Conservation (phyloP, 2,113 vertebrate genomes). For the Climacteris rufus region DNA sequence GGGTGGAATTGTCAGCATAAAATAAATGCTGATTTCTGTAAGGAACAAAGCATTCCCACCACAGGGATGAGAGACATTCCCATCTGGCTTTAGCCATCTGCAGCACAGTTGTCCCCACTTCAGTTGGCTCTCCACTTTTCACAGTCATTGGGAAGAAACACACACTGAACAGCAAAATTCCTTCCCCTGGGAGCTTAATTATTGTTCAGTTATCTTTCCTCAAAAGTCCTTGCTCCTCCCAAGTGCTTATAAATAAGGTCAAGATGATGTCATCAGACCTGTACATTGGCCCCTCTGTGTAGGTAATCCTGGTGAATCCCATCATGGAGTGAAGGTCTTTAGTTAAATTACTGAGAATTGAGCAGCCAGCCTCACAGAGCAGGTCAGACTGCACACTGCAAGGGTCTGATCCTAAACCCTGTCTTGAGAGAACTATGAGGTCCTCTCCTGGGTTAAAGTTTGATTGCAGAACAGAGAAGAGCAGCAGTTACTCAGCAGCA, state of each 20-base stretch:
- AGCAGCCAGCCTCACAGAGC: not conserved
- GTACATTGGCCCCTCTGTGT: rapidly evolving
- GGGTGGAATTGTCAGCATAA: not conserved
- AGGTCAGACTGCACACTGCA: not conserved
- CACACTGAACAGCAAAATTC: not conserved
- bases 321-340: rapidly evolving
- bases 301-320: not conserved
- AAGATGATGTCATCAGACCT: not conserved
- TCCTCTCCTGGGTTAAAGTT: not conserved
- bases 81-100: not conserved
- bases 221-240: not conserved
- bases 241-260: not conserved
- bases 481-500: not conserved
- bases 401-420: not conserved
- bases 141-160: not conserved
- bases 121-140: not conserved
- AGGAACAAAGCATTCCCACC: not conserved
- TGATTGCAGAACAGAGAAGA: not conserved
- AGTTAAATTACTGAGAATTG: not conserved
- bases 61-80: not conserved
- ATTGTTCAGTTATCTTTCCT: not conserved
- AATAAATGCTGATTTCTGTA: not conserved
- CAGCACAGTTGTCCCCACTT: not conserved
- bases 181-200: not conserved
- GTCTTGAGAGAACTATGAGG: not conserved